Evolutionary conservation across 2,113 vertebrate species (phyloP), one percentile per base, ranked within the genome.

Genomic region (Zingel zingel): DNA sequence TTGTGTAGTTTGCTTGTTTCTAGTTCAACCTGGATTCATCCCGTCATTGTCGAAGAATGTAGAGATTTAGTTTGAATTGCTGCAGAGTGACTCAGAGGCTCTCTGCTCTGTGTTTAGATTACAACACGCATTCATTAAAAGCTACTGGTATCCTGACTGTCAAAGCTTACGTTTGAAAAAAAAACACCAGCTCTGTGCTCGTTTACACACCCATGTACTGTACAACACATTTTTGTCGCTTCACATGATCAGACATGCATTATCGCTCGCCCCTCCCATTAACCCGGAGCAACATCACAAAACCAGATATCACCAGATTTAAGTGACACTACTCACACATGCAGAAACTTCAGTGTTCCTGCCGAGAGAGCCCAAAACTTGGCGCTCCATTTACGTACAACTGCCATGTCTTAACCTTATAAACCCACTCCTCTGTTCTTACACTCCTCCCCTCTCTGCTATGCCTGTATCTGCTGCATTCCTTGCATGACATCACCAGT

Each of bases 401-500:
- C 33, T 15, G 57, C 62, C 68, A 18, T 80, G 59, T 56, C 50
- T 79, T 63, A 47, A 75, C 45, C 51, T 76, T 74, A 63, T 54
- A 72, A 84, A 85, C 81, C 69, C 77, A 72, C 57, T 80, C 58
- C 39, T 82, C 72, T 78, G 79, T 88, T 67, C 62, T 72, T 39
- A n/a, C 59, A 53, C 92, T 91, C 85, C 93, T 82, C 89, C 90
- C 77, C 80, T 85, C 73, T 25, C 77, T 79, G 84, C 90, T 87
- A 27, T 59, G 87, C 86, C 90, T 86, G 81, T 88, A 91, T 94
- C 92, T 93, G 86, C 92, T 90, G 89, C 94, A 95, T 95, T 95
- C 95, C 95, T 95, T 21, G 90, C 92, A 93, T 96, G 95, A 96
- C 96, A 95, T 95, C 95, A 94, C 85, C 88, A 87, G 79, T 64